Base-by-base conservation (phyloP, 2,113 vertebrate genomes). In the Gambusia holbrooki region DNA sequence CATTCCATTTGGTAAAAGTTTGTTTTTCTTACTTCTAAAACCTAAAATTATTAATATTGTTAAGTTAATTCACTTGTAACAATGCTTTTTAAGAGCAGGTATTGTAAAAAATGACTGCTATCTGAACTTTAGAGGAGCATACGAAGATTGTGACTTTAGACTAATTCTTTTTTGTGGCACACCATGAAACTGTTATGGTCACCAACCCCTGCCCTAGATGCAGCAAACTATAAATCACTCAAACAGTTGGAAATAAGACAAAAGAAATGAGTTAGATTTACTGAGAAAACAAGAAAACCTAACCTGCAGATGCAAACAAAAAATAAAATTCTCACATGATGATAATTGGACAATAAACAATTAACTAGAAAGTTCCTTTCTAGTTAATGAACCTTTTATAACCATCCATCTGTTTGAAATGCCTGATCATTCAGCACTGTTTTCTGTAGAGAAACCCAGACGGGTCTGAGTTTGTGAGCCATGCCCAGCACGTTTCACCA, bases 401-500 rank as follows among this genome's bases (percentile, higher is more conserved):
- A 1, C 33, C 33, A 33, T 27, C 30, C 10, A 27, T 73, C 28
- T 69, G 48, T 35, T 69, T 77, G 27, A 72, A 60, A 62, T 29
- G 63, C 64, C 37, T 64, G 68, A 58, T 62, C n/a, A 27, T 48
- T 5, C 33, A 42, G 5, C 74, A 58, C 48, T 68, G 51, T 67
- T 77, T 78, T 70, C 80, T 78, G 83, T 76, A 69, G 79, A 76
- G 83, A 63, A 70, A 72, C 32, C 84, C 79, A 76, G 61, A 85
- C 69, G 71, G 19, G 27, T 62, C 40, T 22, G 75, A 60, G 68
- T 77, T 62, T 83, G 70, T 82, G 66, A 48, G 75, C 73, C 80
- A 82, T 68, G 78, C 72, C 62, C 73, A 85, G 78, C 71, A 81
- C 80, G 78, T 85, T 87, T 76, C 86, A 80, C 63, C 73, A 79